Conservation (phyloP, 1,140 invertebrate genomes). For the Battus philenor region DNA sequence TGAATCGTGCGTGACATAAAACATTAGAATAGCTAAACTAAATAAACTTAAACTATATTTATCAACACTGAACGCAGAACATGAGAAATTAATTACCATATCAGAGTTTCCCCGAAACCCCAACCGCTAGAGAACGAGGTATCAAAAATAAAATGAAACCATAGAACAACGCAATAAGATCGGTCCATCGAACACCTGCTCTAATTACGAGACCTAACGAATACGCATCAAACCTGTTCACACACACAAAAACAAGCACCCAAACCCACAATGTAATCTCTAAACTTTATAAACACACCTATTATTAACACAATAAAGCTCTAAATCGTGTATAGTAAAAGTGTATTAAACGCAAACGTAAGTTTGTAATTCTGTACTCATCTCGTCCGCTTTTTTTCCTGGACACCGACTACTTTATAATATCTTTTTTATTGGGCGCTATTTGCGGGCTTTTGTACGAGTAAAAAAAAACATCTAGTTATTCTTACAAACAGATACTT, state of each 20-base stretch:
- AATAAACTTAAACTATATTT: not conserved
- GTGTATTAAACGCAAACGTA: not conserved
- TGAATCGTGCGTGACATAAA: no score
- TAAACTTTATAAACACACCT: not conserved
- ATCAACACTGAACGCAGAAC: not conserved
- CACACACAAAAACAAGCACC: constrained; percentile 19
- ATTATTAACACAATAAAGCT: not conserved
- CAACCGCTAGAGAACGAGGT: constrained; percentile 12
- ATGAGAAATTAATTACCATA: constrained; percentile 4
- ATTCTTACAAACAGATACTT: not conserved
- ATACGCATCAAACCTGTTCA: constrained; percentile 42
- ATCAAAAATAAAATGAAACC: constrained; percentile 23
- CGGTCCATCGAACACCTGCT: constrained; percentile 52
- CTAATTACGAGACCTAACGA: constrained; percentile 45
- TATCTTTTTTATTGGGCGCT: constrained; percentile 49
- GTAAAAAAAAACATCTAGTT: constrained; percentile 1
- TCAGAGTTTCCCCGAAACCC: constrained; percentile 9
- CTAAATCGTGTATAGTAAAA: not conserved
- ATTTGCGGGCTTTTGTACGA: constrained; percentile 9
- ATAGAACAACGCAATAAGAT: constrained; percentile 23
- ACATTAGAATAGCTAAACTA: not conserved
- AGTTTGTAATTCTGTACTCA: constrained; percentile 16
- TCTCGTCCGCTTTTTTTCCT: constrained; percentile 40
- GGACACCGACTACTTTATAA: constrained; percentile 50
- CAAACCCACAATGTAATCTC: not conserved